Evolutionary conservation across 2,888 invertebrate genomes (phyloP), one percentile per base, ranked within the genome.

Genomic region (Amphipoea oculea): DNA sequence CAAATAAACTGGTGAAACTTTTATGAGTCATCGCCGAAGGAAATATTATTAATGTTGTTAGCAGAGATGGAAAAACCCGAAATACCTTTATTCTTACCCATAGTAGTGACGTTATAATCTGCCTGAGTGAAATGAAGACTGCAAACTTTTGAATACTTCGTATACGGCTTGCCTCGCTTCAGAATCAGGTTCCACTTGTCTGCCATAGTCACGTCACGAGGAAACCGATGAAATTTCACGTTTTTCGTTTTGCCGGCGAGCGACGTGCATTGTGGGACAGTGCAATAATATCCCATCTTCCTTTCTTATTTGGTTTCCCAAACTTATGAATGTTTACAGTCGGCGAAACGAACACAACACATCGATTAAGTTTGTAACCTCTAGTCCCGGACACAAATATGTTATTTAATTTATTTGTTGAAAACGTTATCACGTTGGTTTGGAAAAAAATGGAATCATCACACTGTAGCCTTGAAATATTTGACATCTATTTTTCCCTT

Each of bases 171-270:
- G 86, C 96, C 96, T 84, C 97, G 93, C 88, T 95, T 96, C 82
- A 97, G 89, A 76, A 97, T 96, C 23, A 88, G 77, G 87, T 97
- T 97, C 97, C 97, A 97, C 87, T 95, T 95, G 83, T 95, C 93
- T 80, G 96, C 96, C 95, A 97, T 94, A 54, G 88, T 87, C 63
- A 73, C 84, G 87, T 97, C 96, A 86, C 96, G 94, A 36, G 97
- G 97, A 88, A 97, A 97, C 85, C 95, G 95, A 91, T 97, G 97
- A 90, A 97, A 97, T 89, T 96, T 96, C 91, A 97, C 97, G 90
- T 97, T 97, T 91, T 97, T 97, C 91, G 97, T 96, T 93, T 96
- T 97, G 93, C 97, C 97, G 95, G 97, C 97, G 86, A 97, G 94
- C 82, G 97, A 97, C 73, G 97, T 97, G 92, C 97, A 97, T 93